Evolutionary conservation across 2,888 invertebrate species (phyloP), one percentile per base, ranked within the genome.

Genomic region (Diplazon laetatorius): DNA sequence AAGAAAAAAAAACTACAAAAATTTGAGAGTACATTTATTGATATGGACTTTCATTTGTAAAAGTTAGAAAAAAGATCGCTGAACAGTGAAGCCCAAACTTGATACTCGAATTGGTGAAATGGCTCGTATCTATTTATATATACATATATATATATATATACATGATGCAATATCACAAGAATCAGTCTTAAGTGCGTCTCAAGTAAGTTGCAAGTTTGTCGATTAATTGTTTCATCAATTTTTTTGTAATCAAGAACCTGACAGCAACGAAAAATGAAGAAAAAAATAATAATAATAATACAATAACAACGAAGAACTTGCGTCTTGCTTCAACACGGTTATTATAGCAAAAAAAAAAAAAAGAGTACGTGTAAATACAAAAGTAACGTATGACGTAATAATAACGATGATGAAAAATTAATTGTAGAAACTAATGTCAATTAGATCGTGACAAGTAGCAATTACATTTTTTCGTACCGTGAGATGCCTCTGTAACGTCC

Each of bases 351-450:
- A n/a, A n/a, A n/a, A n/a, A n/a, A n/a, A n/a, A 62, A 66, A 20
- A 57, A 63, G 75, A 68, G 20, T 75, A 44, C 66, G 63, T 78
- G 75, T 78, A 78, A 78, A 78, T 78, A 78, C 46, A 72, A 75
- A 57, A 48, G 55, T 71, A 66, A 57, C 46, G 52, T 68, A 71
- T 37, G 30, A 62, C 42, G 59, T 50, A 12, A 16, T 44, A 44
- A 22, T 57, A 37, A 50, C 57, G 4, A 52, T n/a, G n/a, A n/a
- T n/a, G n/a, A n/a, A n/a, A n/a, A n/a, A n/a, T n/a, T n/a, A 20
- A 37, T 48, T 74, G 52, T 74, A 2, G 70, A 74, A 59, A 42
- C 30, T 55, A 59, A 78, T 66, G 37, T 78, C 71, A 30, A 46
- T 59, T 70, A 35, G 35, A 73, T 16, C 25, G 46, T 46, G 60